Conservation (phyloP, 2,888 invertebrate species). For the Epinotia demarniana region DNA sequence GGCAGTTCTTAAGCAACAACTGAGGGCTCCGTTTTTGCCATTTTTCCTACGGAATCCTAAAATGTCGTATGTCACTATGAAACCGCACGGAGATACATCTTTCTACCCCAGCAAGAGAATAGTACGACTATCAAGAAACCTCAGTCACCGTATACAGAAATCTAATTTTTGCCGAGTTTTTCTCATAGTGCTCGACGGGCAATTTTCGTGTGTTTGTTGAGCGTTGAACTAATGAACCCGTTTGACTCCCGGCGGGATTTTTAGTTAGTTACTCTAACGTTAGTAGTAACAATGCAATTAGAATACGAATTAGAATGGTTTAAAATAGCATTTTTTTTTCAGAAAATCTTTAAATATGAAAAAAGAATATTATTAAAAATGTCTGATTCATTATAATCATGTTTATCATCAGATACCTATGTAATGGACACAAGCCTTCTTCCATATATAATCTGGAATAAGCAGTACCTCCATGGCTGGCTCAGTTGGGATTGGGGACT, state of each 20-base stretch:
- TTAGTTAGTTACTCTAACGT: slow-evolving; percentile 11
- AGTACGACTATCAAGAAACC: slow-evolving; percentile 64
- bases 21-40: too few relatives aligned
- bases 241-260: slow-evolving; percentile 21
- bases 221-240: slow-evolving; percentile 24
- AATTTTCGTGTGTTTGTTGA: slow-evolving; percentile 58
- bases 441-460: too few relatives aligned
- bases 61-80: too few relatives aligned
- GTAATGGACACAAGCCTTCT: too few relatives aligned
- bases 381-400: too few relatives aligned
- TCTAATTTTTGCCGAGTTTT: slow-evolving; percentile 82
- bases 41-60: too few relatives aligned
- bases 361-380: too few relatives aligned
- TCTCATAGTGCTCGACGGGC: slow-evolving; percentile 73
- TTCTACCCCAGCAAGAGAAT: not conserved
- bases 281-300: slow-evolving; percentile 12
- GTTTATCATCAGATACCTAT: too few relatives aligned
- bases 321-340: not conserved
- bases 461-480: too few relatives aligned
- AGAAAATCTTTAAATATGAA: too few relatives aligned
- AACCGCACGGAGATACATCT: not conserved
- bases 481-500: too few relatives aligned
- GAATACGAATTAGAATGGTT: slow-evolving; percentile 7
- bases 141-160: slow-evolving; percentile 62
- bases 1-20: too few relatives aligned